Base-by-base conservation (phyloP, 2,888 invertebrate species). In the Neoscelio sp. region DNA sequence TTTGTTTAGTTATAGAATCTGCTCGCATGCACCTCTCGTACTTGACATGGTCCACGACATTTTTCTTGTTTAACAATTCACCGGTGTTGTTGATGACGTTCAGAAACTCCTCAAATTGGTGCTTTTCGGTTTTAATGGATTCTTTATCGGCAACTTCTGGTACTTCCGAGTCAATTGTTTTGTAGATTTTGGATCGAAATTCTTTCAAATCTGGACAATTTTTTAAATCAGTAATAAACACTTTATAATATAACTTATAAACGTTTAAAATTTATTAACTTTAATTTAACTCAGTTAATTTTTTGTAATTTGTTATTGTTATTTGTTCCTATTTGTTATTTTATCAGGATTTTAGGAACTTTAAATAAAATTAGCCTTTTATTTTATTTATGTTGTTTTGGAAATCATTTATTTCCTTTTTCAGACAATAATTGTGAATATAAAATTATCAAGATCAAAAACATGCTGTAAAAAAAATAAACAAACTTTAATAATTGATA, bases 1-100 rank as follows among this genome's bases (percentile, higher is more conserved):
- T 86, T 93, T 94, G 82, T 91, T 92, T 87, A 87, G 92, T 0
- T 89, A 93, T 91, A 82, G 91, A 91, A 85, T 91, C 93, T 0
- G 92, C 92, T 26, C 93, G 91, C 90, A 91, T 20, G 91, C 92
- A 81, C 91, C 93, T 46, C 91, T 92, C 92, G 80, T 92, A 91
- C 7, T 94, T 93, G 15, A 94, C 92, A 18, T 92, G 89, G 88
- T 94, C 93, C 81, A 95, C 93, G 23, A 94, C 90, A 5, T 94
- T 89, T 5, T 90, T 62, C 84, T 90, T 73, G 58, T 88, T 84
- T n/a, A 86, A 35, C 26, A 90, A 78, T 79, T 88, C 86, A 0
- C 89, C 90, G 0, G 90, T 91, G 28, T 91, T 91, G 8, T 90
- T 89, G 60, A 91, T 88, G 2, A 77, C 56, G 26, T 79, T 80